phyloP scores from a whole-genome alignment of 2,888 invertebrate genomes.

The Brassicogethes aeneus region DNA sequence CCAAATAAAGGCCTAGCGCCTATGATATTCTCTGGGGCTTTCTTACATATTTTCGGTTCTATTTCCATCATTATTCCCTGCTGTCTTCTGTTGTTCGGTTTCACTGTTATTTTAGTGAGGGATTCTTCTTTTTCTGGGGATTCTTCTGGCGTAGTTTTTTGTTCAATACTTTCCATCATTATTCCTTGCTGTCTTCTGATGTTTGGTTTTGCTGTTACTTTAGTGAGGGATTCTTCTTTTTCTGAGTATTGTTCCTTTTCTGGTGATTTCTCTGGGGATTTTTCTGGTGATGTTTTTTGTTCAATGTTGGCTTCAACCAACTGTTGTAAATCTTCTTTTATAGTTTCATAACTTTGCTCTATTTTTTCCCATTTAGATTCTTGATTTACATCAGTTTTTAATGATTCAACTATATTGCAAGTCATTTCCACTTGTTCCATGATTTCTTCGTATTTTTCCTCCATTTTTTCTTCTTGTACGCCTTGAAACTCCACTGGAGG shows the following conservation, averaged over 20 bases:
- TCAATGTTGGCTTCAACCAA: too few relatives aligned
- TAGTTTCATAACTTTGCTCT: background rate
- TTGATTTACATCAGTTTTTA: conserved; percentile 2
- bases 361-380: conserved; percentile 3
- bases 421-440: background rate
- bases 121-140: background rate
- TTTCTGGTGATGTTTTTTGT: too few relatives aligned
- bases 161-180: too few relatives aligned
- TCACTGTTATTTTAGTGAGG: background rate
- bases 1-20: conserved; percentile 39
- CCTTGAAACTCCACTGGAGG: conserved; percentile 1
- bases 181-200: too few relatives aligned
- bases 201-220: background rate
- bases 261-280: too few relatives aligned
- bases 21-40: conserved; percentile 36
- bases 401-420: background rate
- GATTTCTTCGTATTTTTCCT: background rate
- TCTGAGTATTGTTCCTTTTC: background rate
- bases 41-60: conserved; percentile 30
- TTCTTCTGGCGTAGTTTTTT: conserved; percentile 5
- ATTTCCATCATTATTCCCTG: conserved; percentile 6
- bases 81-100: background rate
- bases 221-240: conserved; percentile 5
- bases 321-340: too few relatives aligned
- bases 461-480: background rate